Percentiles rank a stretch among this genome's conserved stretches.
Conservation (phyloP, 2,113 vertebrate genomes). For the Numida meleagris region DNA sequence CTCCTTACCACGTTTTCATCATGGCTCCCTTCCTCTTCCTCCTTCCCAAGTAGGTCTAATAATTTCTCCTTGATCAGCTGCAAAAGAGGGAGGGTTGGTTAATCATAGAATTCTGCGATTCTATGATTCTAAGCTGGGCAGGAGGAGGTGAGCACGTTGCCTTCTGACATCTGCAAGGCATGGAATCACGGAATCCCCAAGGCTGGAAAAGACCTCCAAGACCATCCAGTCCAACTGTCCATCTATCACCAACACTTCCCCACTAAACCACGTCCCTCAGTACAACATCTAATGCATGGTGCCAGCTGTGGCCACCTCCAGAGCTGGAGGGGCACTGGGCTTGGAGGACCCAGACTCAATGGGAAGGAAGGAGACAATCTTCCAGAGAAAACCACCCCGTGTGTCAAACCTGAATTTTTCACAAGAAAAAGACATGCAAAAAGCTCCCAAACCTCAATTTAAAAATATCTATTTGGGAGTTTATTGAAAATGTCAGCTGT, state of each 20-base stretch:
- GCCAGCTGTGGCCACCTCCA: background rate
- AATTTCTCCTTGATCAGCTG: slow-evolving; percentile 96
- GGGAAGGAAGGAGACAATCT: background rate
- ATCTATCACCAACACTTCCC: no score
- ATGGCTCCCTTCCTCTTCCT: slow-evolving; percentile 94
- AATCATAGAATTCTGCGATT: no score
- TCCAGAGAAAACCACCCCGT: background rate
- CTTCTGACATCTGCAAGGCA: background rate
- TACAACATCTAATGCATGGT: background rate
- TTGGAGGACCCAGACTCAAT: background rate
- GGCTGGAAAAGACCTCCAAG: no score
- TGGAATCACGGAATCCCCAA: no score
- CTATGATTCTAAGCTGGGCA: background rate
- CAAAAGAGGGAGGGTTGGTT: background rate
- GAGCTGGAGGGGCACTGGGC: background rate
- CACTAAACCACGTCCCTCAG: no score
- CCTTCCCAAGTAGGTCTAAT: slow-evolving; percentile 91
- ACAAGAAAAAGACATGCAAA: rapidly evolving
- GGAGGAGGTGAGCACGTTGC: background rate
- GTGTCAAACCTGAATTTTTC: background rate
- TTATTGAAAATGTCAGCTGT: background rate
- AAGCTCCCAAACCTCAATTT: background rate
- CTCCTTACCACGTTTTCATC: slow-evolving; percentile 92
- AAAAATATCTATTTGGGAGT: background rate
- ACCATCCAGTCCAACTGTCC: no score